Conservation (phyloP, 2,888 invertebrate genomes). For the Napeogenes sylphis region DNA sequence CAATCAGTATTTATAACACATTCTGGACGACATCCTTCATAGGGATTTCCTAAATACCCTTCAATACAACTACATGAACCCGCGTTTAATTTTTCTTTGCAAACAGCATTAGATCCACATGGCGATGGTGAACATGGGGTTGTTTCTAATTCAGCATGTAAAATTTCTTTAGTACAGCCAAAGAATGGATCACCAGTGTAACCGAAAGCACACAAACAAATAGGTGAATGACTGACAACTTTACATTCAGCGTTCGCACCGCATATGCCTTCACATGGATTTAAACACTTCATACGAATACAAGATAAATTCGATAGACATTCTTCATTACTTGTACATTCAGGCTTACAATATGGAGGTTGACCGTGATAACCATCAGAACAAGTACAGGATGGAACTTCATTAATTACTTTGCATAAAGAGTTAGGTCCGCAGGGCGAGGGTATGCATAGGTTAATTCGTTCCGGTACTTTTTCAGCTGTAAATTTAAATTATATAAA, state of each 20-base stretch:
- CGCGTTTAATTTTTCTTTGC: slow-evolving; percentile 77
- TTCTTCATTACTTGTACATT: slow-evolving; percentile 87
- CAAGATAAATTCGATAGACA: slow-evolving; percentile 84
- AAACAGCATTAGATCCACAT: slow-evolving; percentile 81
- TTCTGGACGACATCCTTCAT: slow-evolving; percentile 86
- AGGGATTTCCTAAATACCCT: slow-evolving; percentile 87
- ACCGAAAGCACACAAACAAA: slow-evolving; percentile 82
- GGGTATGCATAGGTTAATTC: slow-evolving; percentile 83
- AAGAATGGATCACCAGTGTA: slow-evolving; percentile 87
- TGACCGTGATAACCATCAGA: slow-evolving; percentile 81
- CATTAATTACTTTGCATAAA: slow-evolving; percentile 82
- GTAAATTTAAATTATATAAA: slow-evolving; percentile 34
- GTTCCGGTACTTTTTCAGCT: slow-evolving; percentile 73
- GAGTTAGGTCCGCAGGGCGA: slow-evolving; percentile 89
- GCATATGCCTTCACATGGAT: slow-evolving; percentile 86
- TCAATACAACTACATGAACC: slow-evolving; percentile 84
- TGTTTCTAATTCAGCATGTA: slow-evolving; percentile 53
- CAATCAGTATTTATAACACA: slow-evolving; percentile 86
- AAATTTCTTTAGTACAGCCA: slow-evolving; percentile 71
- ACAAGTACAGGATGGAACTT: slow-evolving; percentile 86
- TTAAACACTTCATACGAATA: slow-evolving; percentile 85
- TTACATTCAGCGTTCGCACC: slow-evolving; percentile 85
- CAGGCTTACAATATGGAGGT: slow-evolving; percentile 87
- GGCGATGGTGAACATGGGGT: slow-evolving; percentile 80
- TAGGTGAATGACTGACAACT: slow-evolving; percentile 86